These are phyloP conservation scores for Sussaba pulchella DNA, from an alignment of 2,888 invertebrate species.

Conservation along the genomic window DNA sequence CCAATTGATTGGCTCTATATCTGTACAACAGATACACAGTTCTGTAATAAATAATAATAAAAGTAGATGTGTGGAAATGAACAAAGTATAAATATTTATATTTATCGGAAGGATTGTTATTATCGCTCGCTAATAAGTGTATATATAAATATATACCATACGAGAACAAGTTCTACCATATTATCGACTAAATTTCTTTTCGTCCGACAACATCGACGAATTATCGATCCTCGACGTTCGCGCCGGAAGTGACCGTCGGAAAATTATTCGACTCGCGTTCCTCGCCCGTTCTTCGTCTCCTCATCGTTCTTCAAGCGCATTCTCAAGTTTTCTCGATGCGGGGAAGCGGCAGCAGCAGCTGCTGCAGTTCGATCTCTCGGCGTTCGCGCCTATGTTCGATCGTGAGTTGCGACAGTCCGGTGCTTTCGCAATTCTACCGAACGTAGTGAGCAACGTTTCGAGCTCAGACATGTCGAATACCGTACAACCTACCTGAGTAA, in stretches of 20 bases:
- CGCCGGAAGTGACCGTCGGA: constrained; percentile 61
- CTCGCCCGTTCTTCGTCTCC: constrained; percentile 26
- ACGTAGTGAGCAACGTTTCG: constrained; percentile 33
- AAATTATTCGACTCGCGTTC: constrained; percentile 68
- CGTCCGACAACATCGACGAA: constrained; percentile 24
- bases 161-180: no score
- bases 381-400: constrained; percentile 25
- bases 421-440: constrained; percentile 53
- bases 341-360: constrained; percentile 16
- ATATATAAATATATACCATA: no score
- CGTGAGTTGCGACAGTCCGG: constrained; percentile 38
- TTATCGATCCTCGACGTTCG: constrained; percentile 48
- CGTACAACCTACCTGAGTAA: constrained; percentile 23
- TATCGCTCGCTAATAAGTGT: no score
- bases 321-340: constrained; percentile 41
- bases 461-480: constrained; percentile 28
- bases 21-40: no score
- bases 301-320: constrained; percentile 29
- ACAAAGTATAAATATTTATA: no score
- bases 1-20: not conserved
- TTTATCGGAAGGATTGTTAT: no score
- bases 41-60: no score
- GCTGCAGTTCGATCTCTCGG: constrained; percentile 42
- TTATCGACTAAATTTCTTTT: no score
- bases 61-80: no score